phyloP scores from a whole-genome alignment of 2,797 vertebrate species.

The Anolis apletophallus region DNA sequence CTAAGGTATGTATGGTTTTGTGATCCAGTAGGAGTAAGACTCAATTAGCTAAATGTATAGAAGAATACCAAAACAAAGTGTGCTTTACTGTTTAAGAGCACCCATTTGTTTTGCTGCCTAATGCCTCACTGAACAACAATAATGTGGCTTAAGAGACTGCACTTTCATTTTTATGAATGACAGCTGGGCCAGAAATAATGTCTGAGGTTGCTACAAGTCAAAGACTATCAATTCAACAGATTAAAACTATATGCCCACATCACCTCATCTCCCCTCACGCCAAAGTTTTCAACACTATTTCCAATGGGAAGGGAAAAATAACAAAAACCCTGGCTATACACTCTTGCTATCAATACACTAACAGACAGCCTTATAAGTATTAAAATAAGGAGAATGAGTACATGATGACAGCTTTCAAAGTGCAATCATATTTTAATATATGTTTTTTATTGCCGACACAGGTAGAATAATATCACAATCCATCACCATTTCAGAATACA shows the following conservation, averaged over 20 bases:
- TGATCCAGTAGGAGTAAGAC: slow-evolving; percentile 50
- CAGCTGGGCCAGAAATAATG: slow-evolving; percentile 55
- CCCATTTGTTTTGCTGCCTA: slow-evolving; percentile 63
- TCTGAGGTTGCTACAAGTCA: slow-evolving; percentile 46
- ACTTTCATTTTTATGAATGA: slow-evolving; percentile 47
- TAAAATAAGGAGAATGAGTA: slow-evolving; percentile 60
- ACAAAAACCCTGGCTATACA: background rate
- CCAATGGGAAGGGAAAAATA: background rate
- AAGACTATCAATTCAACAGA: slow-evolving; percentile 40
- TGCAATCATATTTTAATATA: slow-evolving; percentile 50
- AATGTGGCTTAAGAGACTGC: slow-evolving; percentile 58
- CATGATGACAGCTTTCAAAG: slow-evolving; percentile 67
- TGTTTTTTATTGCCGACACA: no score
- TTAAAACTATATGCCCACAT: slow-evolving; percentile 25
- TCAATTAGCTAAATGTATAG: slow-evolving; percentile 58
- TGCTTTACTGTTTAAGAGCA: slow-evolving; percentile 47
- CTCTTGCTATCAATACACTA: slow-evolving; percentile 10
- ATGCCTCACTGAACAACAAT: slow-evolving; percentile 53
- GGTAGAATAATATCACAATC: no score
- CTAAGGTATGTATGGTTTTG: slow-evolving; percentile 38
- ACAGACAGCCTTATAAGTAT: slow-evolving; percentile 27
- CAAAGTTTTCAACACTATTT: background rate
- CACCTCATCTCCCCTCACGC: slow-evolving; percentile 12
- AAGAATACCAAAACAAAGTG: slow-evolving; percentile 38
- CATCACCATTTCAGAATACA: no score